Evolutionary conservation across 2,797 vertebrate genomes (phyloP), one percentile per base, ranked within the genome.

Genomic region (Cuculus canorus): DNA sequence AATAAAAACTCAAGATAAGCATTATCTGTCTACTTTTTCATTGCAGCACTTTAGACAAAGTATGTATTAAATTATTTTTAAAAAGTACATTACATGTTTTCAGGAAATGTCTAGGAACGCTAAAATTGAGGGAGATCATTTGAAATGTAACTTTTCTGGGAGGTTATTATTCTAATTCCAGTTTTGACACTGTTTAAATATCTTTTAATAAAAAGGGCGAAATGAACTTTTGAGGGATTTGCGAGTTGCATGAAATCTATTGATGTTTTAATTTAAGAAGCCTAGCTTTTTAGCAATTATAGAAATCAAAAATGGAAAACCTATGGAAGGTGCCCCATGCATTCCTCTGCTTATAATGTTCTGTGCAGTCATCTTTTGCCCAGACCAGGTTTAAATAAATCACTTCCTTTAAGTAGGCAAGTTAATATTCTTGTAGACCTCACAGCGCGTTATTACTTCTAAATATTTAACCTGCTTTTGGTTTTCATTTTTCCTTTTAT

Each of bases 1-100:
- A 98, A 97, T 94, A 95, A 98, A 98, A 98, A 97, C 91, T 94
- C 90, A 96, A 96, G 98, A 97, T 96, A 96, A 96, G 93, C 54
- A 97, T 98, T 98, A 98, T 97, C 89, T 97, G 64, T 98, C 97
- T 97, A 97, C 96, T 96, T 98, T 97, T 97, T 98, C 86, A 86
- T 96, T 97, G 86, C 37, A 95, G 88, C 71, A 56, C 94, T 96
- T 96, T 96, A 95, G 82, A 94, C 86, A 96, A 96, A 92, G 83
- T 89, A 91, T 89, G 88, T 92, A 53, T 80, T 95, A 95, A 97
- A 93, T 92, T 97, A 96, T 92, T 96, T 77, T 93, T 92, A 35
- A 92, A 97, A 97, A 96, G 63, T 96, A 64, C 94, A 75, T 95
- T 97, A 83, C 66, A 75, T 91, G 39, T 95, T 96, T 97, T 95